Percentiles rank a stretch among this genome's conserved stretches.
Conservation (phyloP, 2,888 invertebrate genomes). For the Sesamia inferens region DNA sequence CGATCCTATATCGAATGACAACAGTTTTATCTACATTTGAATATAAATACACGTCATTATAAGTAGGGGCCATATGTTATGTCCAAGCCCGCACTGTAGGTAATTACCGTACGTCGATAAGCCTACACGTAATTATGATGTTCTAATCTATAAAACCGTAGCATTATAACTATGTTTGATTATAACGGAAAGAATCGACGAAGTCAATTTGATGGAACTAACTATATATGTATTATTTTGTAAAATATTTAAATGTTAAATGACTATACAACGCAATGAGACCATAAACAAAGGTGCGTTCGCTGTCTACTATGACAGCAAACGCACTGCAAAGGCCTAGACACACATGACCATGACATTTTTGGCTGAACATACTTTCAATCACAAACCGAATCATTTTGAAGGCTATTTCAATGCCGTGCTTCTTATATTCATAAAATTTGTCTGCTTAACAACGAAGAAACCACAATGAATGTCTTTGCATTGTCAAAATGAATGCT, state of each 20-base stretch:
- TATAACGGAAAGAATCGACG: slow-evolving; percentile 2
- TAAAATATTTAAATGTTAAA: background rate
- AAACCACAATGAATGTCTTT: background rate
- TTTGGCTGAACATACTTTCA: too few species aligned
- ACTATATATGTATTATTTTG: background rate
- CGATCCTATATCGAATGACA: slow-evolving; percentile 15
- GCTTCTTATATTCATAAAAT: background rate
- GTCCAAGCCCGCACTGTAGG: slow-evolving; percentile 1
- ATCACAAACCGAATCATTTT: background rate
- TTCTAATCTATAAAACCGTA: slow-evolving; percentile 11
- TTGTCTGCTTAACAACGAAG: background rate
- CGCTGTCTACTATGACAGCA: too few species aligned
- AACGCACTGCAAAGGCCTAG: too few species aligned
- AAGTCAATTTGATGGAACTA: background rate
- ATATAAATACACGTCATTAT: background rate
- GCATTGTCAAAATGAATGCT: background rate
- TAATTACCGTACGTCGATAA: slow-evolving; percentile 35
- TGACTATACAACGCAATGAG: background rate
- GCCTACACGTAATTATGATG: slow-evolving; percentile 21
- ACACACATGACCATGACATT: background rate
- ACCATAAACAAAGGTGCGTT: background rate
- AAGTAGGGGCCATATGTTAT: slow-evolving; percentile 25
- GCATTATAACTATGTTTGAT: slow-evolving; percentile 7
- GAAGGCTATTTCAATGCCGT: background rate
- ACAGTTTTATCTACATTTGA: slow-evolving; percentile 32